Percentiles rank a stretch among this genome's conserved stretches.
Evolutionary conservation across 2,888 invertebrate genomes (phyloP).

Genomic region (Ptilodon capucinus): DNA sequence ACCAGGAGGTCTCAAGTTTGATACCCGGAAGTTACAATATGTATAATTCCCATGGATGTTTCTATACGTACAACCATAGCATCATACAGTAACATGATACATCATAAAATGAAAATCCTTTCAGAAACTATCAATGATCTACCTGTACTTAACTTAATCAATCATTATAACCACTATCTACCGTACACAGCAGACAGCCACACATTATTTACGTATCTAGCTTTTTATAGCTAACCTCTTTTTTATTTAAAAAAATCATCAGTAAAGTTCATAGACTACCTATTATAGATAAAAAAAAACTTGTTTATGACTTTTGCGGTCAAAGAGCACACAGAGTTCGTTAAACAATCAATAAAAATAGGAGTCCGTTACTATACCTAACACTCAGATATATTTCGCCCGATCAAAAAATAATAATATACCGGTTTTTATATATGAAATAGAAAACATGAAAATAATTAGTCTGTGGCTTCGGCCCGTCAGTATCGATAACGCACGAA

Average conservation of each 20-base stretch:
- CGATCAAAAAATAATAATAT: conserved; percentile 21
- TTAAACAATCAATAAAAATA: conserved; percentile 25
- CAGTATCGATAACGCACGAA: conserved; percentile 23
- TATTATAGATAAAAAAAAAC: conserved; percentile 22
- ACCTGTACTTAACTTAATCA: background rate
- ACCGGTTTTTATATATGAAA: conserved; percentile 24
- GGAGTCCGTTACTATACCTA: conserved; percentile 16
- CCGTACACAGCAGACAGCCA: background rate
- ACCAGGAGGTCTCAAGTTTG: too few species aligned
- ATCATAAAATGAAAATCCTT: too few species aligned
- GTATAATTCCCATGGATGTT: too few species aligned
- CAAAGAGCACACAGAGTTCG: conserved; percentile 16
- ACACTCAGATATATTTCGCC: conserved; percentile 20
- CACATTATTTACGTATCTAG: background rate
- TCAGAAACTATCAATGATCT: background rate
- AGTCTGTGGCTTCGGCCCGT: conserved; percentile 13
- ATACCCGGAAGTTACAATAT: too few species aligned
- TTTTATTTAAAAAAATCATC: background rate
- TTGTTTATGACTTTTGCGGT: conserved; percentile 18
- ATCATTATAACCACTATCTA: background rate
- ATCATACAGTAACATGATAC: background rate
- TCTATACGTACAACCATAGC: background rate
- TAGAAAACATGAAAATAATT: conserved; percentile 26
- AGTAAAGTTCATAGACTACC: conserved; percentile 16
- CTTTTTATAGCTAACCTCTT: background rate